phyloP scores from a whole-genome alignment of 1,140 invertebrate genomes.

The Tigriopus japonicus region DNA sequence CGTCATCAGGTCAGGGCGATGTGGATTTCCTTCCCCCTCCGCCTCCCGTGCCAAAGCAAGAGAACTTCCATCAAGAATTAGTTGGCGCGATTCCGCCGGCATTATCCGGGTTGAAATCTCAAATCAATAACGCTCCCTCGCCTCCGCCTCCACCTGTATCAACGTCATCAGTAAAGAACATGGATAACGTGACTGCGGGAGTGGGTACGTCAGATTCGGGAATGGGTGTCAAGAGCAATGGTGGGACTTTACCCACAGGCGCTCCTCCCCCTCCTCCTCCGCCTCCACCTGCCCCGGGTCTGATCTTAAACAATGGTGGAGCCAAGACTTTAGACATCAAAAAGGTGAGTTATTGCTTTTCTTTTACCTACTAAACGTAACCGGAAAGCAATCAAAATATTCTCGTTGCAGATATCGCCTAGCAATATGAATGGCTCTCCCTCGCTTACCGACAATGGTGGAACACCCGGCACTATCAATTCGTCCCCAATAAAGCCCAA shows the following conservation, averaged over 20 bases:
- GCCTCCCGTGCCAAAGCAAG: conserved; percentile 14
- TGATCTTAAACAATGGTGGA: not conserved
- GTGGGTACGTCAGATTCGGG: not conserved
- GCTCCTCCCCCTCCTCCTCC: conserved; percentile 24
- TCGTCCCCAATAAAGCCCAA: too few relatives aligned
- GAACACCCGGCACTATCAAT: too few relatives aligned
- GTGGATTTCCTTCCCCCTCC: conserved; percentile 13
- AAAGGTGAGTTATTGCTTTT: not conserved
- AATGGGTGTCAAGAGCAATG: too few relatives aligned
- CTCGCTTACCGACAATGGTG: too few relatives aligned
- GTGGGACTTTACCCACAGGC: conserved; percentile 7
- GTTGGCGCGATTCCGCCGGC: too few relatives aligned
- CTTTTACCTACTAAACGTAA: not conserved
- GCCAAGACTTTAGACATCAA: not conserved
- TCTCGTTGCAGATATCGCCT: too few relatives aligned
- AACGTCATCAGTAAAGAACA: conserved; percentile 16
- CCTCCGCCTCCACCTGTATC: conserved; percentile 34
- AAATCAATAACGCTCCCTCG: conserved; percentile 22
- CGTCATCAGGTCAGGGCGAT: too few relatives aligned
- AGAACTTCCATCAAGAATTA: not conserved
- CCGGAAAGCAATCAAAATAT: too few relatives aligned
- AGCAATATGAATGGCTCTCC: too few relatives aligned
- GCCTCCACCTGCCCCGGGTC: conserved; percentile 5
- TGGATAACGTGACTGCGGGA: conserved; percentile 26
- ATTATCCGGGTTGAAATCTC: too few relatives aligned